Evolutionary conservation across 2,888 invertebrate species (phyloP).

Genomic region (Schizotus pectinicornis): DNA sequence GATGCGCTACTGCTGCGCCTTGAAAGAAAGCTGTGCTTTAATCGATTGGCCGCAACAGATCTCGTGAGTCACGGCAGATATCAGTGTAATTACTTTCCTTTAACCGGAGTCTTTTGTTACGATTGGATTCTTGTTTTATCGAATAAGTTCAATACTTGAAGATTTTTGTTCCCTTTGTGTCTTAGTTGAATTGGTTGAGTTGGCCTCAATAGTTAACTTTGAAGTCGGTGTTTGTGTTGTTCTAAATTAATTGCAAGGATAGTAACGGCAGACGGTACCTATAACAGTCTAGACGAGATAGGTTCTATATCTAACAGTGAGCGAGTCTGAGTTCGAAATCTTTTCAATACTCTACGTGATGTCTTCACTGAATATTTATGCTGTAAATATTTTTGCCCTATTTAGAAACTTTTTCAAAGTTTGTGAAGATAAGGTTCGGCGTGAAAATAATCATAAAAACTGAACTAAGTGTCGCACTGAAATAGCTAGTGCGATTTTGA

Average conservation of each 20-base stretch:
- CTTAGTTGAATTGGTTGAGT: conserved; percentile 1
- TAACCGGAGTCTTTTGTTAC: conserved; percentile 30
- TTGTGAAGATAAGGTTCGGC: no score
- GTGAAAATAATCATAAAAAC: no score
- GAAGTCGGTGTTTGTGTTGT: conserved; percentile 12
- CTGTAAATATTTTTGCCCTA: no score
- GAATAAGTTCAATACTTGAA: conserved; percentile 37
- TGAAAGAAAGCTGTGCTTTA: no score
- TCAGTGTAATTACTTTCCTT: conserved; percentile 35
- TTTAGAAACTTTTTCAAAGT: no score
- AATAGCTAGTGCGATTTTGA: no score
- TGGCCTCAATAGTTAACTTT: conserved; percentile 14
- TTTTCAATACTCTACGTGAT: no score
- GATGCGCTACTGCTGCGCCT: not conserved
- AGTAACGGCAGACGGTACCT: not conserved
- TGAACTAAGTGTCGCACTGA: no score
- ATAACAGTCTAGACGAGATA: no score
- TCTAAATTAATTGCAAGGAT: conserved; percentile 17
- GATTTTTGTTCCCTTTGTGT: conserved; percentile 31
- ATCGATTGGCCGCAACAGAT: conserved; percentile 5
- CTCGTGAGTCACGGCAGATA: conserved; percentile 35
- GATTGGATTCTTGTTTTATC: conserved; percentile 31
- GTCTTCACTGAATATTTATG: no score
- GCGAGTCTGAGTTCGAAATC: no score
- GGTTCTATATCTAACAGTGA: no score